Evolutionary conservation across 2,797 vertebrate species (phyloP).

Genomic region (Dipus sagitta): DNA sequence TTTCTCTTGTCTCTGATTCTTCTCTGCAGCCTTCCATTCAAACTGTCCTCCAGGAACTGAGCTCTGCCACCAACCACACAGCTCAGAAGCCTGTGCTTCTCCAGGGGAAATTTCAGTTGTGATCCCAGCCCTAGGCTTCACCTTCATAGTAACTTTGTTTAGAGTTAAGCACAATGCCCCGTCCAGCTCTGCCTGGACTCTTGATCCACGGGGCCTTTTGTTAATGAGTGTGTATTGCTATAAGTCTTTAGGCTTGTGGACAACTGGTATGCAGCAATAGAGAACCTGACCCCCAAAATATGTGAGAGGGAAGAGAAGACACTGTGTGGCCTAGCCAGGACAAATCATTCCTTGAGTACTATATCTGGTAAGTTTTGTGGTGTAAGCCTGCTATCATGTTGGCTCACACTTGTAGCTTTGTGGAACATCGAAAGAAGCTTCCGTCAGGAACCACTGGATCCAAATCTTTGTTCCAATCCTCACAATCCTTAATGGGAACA

Average conservation of each 20-base stretch:
- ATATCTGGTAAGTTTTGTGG: background rate
- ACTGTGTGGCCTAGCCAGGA: background rate
- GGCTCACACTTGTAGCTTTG: background rate
- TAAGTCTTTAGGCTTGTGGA: background rate
- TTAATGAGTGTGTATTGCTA: background rate
- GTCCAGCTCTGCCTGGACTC: background rate
- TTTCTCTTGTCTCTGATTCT: background rate
- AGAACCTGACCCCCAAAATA: background rate
- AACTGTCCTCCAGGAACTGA: background rate
- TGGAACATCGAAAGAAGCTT: slow-evolving; percentile 29
- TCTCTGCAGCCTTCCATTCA: background rate
- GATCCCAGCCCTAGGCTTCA: background rate
- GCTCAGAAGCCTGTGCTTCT: background rate
- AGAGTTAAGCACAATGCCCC: background rate
- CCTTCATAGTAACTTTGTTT: background rate
- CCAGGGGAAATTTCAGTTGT: background rate
- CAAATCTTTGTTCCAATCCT: background rate
- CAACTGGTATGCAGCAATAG: background rate
- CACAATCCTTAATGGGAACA: background rate
- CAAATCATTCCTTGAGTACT: background rate
- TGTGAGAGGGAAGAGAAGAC: background rate
- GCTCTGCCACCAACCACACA: background rate
- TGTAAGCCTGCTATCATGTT: background rate
- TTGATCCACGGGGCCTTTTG: background rate
- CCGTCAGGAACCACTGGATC: background rate